Percentiles rank a stretch among this genome's conserved stretches.
Evolutionary conservation across 2,888 invertebrate species (phyloP).

Genomic region (Enchytraeus crypticus): DNA sequence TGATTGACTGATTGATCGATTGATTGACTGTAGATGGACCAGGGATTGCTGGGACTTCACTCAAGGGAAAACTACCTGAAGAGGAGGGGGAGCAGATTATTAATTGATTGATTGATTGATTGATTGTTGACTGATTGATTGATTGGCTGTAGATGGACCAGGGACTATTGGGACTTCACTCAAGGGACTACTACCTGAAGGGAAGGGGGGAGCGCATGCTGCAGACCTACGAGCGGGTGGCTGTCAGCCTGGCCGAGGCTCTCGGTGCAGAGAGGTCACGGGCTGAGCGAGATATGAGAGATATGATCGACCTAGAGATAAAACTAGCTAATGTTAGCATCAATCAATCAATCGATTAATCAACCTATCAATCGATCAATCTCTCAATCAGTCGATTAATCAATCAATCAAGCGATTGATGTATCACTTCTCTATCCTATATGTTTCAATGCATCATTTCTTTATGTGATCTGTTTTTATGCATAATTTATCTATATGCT

Average conservation of each 20-base stretch:
- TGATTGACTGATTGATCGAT: too few relatives aligned
- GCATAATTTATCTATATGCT: too few relatives aligned
- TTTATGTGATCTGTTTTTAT: too few relatives aligned
- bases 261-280: slow-evolving; percentile 65
- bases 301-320: slow-evolving; percentile 76
- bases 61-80: slow-evolving; percentile 50
- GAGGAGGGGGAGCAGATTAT: slow-evolving; percentile 30
- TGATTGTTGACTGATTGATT: too few relatives aligned
- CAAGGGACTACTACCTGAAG: slow-evolving; percentile 50
- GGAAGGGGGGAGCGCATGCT: slow-evolving; percentile 46
- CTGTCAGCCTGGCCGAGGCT: slow-evolving; percentile 74
- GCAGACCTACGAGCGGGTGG: slow-evolving; percentile 77
- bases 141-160: slow-evolving; percentile 91
- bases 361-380: too few relatives aligned
- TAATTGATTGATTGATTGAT: too few relatives aligned
- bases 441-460: too few relatives aligned
- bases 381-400: too few relatives aligned
- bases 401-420: too few relatives aligned
- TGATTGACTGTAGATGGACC: slow-evolving; percentile 87
- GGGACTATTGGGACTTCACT: slow-evolving; percentile 71
- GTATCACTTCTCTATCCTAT: too few relatives aligned
- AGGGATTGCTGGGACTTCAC: slow-evolving; percentile 75
- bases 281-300: slow-evolving; percentile 60
- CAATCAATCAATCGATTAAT: too few relatives aligned
- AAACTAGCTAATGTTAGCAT: slow-evolving; percentile 73